Conservation (phyloP, 2,113 vertebrate species). For the Propithecus coquereli region DNA sequence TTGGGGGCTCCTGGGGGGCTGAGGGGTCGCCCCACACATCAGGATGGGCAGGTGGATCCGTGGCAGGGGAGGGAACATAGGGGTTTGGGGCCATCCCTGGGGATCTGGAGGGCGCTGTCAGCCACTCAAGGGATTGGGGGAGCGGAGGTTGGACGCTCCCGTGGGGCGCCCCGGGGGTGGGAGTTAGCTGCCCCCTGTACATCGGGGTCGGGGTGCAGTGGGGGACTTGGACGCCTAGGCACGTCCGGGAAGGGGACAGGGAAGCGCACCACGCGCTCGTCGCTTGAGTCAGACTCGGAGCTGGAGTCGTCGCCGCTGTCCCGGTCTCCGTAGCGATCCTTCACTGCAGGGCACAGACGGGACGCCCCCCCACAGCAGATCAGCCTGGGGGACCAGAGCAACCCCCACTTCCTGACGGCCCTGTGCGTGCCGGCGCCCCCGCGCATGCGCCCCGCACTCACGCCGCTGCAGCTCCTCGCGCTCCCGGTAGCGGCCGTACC, state of each 20-base stretch:
- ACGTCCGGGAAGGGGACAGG: no score
- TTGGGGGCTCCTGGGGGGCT: background rate
- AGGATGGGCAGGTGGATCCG: background rate
- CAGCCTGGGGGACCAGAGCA: background rate
- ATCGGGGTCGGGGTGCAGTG: background rate
- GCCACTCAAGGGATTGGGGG: background rate
- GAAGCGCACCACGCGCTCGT: slow-evolving; percentile 84
- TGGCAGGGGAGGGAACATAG: background rate
- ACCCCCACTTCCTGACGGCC: background rate
- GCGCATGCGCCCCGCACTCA: slow-evolving; percentile 79
- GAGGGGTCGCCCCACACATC: background rate
- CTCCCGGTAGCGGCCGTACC: slow-evolving; percentile 90
- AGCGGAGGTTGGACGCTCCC: background rate
- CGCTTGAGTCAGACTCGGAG: slow-evolving; percentile 87
- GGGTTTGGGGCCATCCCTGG: rapidly evolving
- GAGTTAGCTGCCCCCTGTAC: no score
- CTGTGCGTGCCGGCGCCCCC: background rate
- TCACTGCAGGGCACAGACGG: slow-evolving; percentile 80
- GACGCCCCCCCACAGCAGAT: background rate
- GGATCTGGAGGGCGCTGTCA: background rate
- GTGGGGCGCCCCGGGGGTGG: background rate
- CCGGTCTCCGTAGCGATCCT: slow-evolving; percentile 87
- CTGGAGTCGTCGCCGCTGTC: slow-evolving; percentile 77
- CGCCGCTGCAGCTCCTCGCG: slow-evolving; percentile 91
- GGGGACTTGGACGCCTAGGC: background rate